Conservation (phyloP, 2,888 invertebrate species). For the Esperia sulphurella region DNA sequence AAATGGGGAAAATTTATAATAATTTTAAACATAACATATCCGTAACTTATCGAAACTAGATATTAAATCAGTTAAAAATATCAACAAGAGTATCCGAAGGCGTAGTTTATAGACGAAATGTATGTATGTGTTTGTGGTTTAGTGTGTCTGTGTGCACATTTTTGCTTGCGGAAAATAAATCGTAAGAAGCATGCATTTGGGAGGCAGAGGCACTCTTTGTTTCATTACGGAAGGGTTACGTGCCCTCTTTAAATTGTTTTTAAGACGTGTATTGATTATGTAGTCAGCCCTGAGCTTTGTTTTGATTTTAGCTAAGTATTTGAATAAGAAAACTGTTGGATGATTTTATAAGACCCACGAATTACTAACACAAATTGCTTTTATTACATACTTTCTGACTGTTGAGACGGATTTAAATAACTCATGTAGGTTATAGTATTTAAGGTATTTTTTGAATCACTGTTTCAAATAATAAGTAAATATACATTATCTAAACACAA, state of each 20-base stretch:
- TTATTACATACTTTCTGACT: too few relatives aligned
- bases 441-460: too few relatives aligned
- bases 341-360: too few relatives aligned
- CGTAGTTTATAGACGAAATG: slow-evolving; percentile 9
- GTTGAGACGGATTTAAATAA: too few relatives aligned
- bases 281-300: neutral
- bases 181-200: slow-evolving; percentile 44
- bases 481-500: too few relatives aligned
- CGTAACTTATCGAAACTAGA: too few relatives aligned
- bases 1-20: too few relatives aligned
- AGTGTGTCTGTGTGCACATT: slow-evolving; percentile 36
- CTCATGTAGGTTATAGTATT: too few relatives aligned
- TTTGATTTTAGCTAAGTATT: neutral
- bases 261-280: slow-evolving; percentile 55
- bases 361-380: too few relatives aligned
- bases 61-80: slow-evolving; percentile 2
- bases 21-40: too few relatives aligned
- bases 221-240: slow-evolving; percentile 40
- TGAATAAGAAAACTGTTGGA: too few relatives aligned
- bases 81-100: slow-evolving; percentile 10
- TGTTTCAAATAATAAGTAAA: too few relatives aligned
- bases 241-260: slow-evolving; percentile 46
- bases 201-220: slow-evolving; percentile 41
- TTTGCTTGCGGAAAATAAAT: slow-evolving; percentile 54
- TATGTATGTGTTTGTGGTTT: slow-evolving; percentile 18